Base-by-base conservation (phyloP, 1,140 invertebrate genomes). In the Bombus sibiricus region DNA sequence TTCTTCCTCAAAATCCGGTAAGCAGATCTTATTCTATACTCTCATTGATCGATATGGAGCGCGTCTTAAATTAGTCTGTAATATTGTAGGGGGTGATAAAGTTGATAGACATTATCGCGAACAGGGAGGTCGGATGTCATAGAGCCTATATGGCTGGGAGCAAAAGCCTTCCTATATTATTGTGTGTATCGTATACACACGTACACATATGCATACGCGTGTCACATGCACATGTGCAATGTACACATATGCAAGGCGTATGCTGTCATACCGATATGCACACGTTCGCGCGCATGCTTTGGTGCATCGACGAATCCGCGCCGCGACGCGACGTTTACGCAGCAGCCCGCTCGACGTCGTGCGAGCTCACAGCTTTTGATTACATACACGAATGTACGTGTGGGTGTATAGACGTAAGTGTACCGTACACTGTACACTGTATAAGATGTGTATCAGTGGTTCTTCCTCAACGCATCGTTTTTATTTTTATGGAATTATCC, bases 81-180 rank as follows among this genome's bases (percentile, higher is more conserved):
- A 73, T 74, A 81, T 39, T 37, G 37, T 74, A 83, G 78, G 78
- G 82, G 72, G 69, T 86, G 91, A 91, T 89, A 83, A 81, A 90
- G 84, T 89, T 87, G 91, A 92, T 88, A 90, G 88, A 87, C 91
- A 86, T 92, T 90, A 92, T 92, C 89, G 85, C 86, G 81, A 62
- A 78, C 59, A 53, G 81, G 59, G 83, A 91, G 91, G 89, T 92
- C 86, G 89, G 78, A 71, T 91, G 91, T 92, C 91, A 90, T 85
- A 86, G 80, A 73, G 82, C 74, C 89, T 88, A 78, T 89, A 85
- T 25, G 82, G 79, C 79, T 78, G 41, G 39, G 57, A 59, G 62
- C 83, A 53, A 80, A 82, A 59, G 64, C 37, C 37, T 64, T 41
- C 62, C 47, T 57, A 32, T 13, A 15, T n/a, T 66, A n/a, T 32